Conservation (phyloP, 2,797 vertebrate genomes). For the Halcyon chelicuti region DNA sequence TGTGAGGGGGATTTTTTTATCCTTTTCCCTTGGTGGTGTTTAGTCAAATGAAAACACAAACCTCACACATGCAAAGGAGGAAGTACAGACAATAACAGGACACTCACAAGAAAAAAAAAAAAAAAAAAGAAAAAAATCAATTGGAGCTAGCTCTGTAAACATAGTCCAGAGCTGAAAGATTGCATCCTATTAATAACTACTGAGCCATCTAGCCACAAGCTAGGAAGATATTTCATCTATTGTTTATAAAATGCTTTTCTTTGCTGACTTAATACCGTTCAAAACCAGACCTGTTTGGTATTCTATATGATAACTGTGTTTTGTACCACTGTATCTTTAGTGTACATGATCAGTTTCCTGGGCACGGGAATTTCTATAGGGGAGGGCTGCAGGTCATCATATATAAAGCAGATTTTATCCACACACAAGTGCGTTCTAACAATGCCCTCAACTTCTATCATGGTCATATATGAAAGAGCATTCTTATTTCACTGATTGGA, state of each 20-base stretch:
- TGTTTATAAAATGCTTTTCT: background rate
- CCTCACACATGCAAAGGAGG: background rate
- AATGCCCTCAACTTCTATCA: background rate
- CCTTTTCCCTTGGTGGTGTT: background rate
- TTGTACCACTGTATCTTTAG: background rate
- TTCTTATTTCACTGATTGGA: background rate
- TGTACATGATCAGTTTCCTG: background rate
- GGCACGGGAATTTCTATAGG: background rate
- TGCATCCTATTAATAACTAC: background rate
- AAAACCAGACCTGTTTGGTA: background rate
- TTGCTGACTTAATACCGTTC: background rate
- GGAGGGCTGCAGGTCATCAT: background rate
- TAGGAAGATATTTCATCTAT: background rate
- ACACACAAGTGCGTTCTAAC: background rate
- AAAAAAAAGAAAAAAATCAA: background rate
- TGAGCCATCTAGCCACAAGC: background rate
- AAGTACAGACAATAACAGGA: slow-evolving; percentile 11
- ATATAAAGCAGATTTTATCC: background rate
- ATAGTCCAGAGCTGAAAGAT: background rate
- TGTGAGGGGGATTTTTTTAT: accelerated
- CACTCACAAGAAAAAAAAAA: background rate
- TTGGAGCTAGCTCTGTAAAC: background rate
- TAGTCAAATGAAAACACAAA: background rate
- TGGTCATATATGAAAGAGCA: background rate
- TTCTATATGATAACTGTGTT: background rate